Conservation (phyloP, 2,888 invertebrate species). For the Margaritifera margaritifera region DNA sequence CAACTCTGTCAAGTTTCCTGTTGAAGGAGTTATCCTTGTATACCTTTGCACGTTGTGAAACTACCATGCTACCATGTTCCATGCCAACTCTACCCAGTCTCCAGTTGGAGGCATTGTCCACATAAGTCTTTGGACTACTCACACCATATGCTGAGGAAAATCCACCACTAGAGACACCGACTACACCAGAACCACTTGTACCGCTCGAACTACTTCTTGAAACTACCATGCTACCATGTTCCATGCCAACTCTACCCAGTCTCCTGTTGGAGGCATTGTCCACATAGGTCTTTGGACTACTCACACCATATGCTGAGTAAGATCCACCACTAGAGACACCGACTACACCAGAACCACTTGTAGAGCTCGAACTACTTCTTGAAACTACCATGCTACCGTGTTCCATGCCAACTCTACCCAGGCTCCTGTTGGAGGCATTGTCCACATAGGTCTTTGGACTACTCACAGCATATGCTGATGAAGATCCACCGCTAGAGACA, state of each 20-base stretch:
- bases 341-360: too few species aligned
- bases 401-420: constrained; percentile 16
- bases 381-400: constrained; percentile 17
- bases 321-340: too few species aligned
- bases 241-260: not conserved
- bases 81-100: not conserved
- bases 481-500: not conserved
- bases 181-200: not conserved
- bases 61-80: constrained; percentile 6
- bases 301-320: too few species aligned
- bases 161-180: too few species aligned
- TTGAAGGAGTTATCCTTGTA: constrained; percentile 22
- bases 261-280: not conserved
- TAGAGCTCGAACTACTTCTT: constrained; percentile 1
- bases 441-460: constrained; percentile 11
- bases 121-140: not conserved
- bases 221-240: constrained; percentile 6
- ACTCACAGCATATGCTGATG: too few species aligned
- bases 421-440: constrained; percentile 13
- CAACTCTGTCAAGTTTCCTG: constrained; percentile 16
- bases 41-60: constrained; percentile 12
- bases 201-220: constrained; percentile 11
- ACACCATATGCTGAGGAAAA: too few species aligned
- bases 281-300: not conserved
- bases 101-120: not conserved